Percentiles rank a stretch among this genome's conserved stretches.
Evolutionary conservation across 2,113 vertebrate species (phyloP).

Genomic region (Elanus axillaris): DNA sequence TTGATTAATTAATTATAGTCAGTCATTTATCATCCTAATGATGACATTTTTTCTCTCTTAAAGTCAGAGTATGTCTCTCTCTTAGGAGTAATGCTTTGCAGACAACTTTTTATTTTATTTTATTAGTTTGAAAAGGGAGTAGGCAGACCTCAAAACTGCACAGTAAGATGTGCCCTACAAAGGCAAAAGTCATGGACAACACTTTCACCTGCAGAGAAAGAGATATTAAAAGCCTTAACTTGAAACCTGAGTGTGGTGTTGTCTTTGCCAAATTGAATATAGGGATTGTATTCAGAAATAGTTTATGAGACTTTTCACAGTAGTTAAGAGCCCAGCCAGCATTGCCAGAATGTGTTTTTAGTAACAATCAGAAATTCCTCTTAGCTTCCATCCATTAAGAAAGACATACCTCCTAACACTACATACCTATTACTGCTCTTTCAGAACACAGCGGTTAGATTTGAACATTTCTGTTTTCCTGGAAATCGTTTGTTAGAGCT

Average conservation of each 20-base stretch:
- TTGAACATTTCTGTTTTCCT: background rate
- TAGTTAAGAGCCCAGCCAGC: background rate
- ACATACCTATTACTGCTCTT: background rate
- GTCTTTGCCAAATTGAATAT: background rate
- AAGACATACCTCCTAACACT: background rate
- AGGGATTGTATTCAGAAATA: background rate
- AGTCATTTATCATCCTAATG: constrained; percentile 41
- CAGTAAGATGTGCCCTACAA: background rate
- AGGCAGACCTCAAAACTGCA: background rate
- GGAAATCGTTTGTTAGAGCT: background rate
- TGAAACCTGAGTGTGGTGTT: background rate
- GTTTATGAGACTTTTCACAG: background rate
- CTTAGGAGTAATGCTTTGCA: background rate
- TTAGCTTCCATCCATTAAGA: background rate
- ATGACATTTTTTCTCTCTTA: constrained; percentile 1
- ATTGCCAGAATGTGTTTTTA: background rate
- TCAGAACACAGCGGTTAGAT: background rate
- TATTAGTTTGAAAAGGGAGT: background rate
- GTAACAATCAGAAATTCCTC: background rate
- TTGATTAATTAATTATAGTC: constrained; percentile 66
- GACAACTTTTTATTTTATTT: constrained; percentile 15
- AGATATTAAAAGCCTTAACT: background rate
- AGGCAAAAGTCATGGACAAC: background rate
- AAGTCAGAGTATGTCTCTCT: background rate
- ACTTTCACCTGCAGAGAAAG: background rate